phyloP scores from a whole-genome alignment of 2,797 vertebrate genomes.

The Platyrinchus mystaceus region DNA sequence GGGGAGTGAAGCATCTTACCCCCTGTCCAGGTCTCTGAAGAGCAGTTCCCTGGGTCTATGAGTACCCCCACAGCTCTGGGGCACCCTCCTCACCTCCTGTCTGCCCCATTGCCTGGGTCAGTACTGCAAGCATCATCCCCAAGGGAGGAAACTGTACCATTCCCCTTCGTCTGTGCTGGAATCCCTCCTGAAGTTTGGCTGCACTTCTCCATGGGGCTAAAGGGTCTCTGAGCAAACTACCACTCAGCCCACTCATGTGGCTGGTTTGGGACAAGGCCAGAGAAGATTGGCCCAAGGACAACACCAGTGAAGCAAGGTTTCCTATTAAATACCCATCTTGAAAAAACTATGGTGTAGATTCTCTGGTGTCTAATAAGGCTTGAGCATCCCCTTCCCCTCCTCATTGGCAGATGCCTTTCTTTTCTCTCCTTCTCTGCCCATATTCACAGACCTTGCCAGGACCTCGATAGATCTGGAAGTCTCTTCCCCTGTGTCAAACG shows the following conservation, averaged over 20 bases:
- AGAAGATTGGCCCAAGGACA: fast-evolving
- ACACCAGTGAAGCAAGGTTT: background rate
- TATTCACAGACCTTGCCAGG: background rate
- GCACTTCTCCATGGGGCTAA: fast-evolving
- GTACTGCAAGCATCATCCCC: background rate
- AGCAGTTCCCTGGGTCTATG: background rate
- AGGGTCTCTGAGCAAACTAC: background rate
- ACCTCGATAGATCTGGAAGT: background rate
- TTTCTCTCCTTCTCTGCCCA: background rate
- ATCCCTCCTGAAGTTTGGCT: background rate
- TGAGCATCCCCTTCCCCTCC: background rate
- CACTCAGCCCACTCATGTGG: background rate
- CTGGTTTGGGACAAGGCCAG: background rate
- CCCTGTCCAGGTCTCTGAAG: background rate
- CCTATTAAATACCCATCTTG: background rate
- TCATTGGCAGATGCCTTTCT: background rate
- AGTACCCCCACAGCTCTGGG: background rate
- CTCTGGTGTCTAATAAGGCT: background rate
- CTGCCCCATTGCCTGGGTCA: fast-evolving
- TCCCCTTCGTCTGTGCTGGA: background rate
- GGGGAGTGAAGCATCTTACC: fast-evolving
- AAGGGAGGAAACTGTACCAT: background rate
- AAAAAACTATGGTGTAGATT: background rate
- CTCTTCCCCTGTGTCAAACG: background rate
- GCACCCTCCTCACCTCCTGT: background rate